Percentiles rank a stretch among this genome's conserved stretches.
Conservation (phyloP, 1,140 invertebrate genomes). For the Vollenhovia emeryi region DNA sequence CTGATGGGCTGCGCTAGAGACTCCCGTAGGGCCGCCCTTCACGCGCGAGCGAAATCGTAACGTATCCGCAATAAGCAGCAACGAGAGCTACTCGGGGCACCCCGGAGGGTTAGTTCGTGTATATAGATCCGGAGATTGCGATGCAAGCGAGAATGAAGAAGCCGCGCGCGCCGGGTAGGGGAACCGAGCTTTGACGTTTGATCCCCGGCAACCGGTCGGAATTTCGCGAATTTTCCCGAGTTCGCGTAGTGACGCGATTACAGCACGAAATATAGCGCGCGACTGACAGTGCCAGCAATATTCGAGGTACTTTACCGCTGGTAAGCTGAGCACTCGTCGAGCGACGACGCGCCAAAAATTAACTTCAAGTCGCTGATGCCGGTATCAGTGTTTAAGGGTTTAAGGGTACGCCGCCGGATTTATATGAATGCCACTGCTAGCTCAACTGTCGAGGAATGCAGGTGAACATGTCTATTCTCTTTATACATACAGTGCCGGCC, state of each 20-base stretch:
- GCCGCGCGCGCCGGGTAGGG: not conserved
- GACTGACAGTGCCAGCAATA: not conserved
- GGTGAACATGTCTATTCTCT: not conserved
- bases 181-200: slow-evolving; percentile 67
- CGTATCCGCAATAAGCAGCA: slow-evolving; percentile 32
- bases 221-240: slow-evolving; percentile 67
- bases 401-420: not conserved
- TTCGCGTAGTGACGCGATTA: slow-evolving; percentile 23
- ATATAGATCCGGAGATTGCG: slow-evolving; percentile 14
- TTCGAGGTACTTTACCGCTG: not conserved
- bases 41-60: slow-evolving; percentile 37
- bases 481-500: too few species aligned
- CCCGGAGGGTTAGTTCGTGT: slow-evolving; percentile 16
- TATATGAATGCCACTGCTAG: not conserved
- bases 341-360: not conserved
- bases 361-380: not conserved
- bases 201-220: slow-evolving; percentile 45
- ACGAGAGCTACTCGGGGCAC: not conserved
- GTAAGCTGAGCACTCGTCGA: not conserved
- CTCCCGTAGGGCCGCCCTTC: not conserved
- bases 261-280: not conserved
- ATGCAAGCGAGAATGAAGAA: slow-evolving; percentile 14
- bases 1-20: slow-evolving; percentile 16
- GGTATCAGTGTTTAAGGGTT: not conserved
- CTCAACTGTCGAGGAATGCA: not conserved